Base-by-base conservation (phyloP, 1,140 invertebrate species). In the Magallana gigas region DNA sequence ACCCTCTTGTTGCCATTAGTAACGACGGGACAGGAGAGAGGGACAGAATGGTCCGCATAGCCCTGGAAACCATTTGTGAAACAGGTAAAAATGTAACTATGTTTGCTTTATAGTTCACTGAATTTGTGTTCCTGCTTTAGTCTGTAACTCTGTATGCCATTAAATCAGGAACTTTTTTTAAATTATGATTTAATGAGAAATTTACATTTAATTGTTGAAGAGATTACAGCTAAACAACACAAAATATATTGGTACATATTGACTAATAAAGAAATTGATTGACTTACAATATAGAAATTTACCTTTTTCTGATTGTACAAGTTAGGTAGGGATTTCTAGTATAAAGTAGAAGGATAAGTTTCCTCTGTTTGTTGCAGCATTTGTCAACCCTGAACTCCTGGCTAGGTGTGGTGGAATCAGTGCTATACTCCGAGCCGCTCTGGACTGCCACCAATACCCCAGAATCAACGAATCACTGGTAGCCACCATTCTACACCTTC, bases 41-140 rank as follows among this genome's bases (percentile, higher is more conserved):
- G 90, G 98, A 99, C 93, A 95, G 97, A 86, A 95, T 98, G 91
- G 95, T 98, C 71, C 95, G 97, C 83, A 96, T 97, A 36, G 98
- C 97, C 93, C 95, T 98, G 29, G 98, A 98, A 18, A 97, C 97
- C 2, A 95, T 99, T 1, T 97, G 97, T 88, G 98, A 99, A 95
- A 95, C 99, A 89, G 97, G 96, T 96, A 23, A 23, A 23, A 23
- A 23, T 23, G 23, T 23, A 93, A 91, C 93, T 92, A 48, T 5
- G 5, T 4, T 48, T 48, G 36, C 36, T 48, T 48, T 48, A 48
- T 48, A 48, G 36, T 48, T 48, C 18, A 3, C 62, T 64, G 60
- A 29, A 48, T 48, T 48, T 48, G 3, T 48, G 36, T 48, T 48
- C 36, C 36, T 4, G 36, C 1, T 48, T 48, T 5, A 48, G 36